Evolutionary conservation across 2,113 vertebrate species (phyloP).

Genomic region (Trogon surrucura): DNA sequence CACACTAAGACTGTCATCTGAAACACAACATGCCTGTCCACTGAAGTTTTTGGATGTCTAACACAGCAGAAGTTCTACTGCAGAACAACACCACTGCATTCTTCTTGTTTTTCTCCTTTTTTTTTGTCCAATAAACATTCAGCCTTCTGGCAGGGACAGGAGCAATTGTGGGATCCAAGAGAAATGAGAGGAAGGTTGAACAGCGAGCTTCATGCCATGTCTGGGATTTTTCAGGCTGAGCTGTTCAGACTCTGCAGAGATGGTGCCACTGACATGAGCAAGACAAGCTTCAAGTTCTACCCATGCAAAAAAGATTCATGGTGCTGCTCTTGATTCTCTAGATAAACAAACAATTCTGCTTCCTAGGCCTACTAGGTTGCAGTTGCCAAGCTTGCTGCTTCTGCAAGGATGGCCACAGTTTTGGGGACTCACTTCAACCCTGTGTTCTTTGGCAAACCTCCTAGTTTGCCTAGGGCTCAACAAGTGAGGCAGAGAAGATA

Average conservation of each 20-base stretch:
- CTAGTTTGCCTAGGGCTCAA: background rate
- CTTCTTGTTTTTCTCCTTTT: background rate
- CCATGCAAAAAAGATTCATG: background rate
- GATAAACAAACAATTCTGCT: background rate
- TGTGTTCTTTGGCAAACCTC: background rate
- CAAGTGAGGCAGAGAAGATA: background rate
- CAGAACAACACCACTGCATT: background rate
- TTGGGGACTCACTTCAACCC: background rate
- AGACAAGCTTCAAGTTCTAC: background rate
- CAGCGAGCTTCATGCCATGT: fast-evolving
- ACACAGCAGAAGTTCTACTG: background rate
- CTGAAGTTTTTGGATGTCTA: background rate
- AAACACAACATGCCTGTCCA: background rate
- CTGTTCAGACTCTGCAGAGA: background rate
- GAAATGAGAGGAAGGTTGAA: background rate
- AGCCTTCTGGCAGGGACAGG: fast-evolving
- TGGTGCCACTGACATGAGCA: background rate
- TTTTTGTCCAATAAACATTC: background rate
- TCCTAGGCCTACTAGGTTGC: background rate
- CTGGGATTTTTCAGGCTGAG: background rate
- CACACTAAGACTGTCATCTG: background rate
- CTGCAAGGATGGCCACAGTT: background rate
- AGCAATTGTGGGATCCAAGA: fast-evolving
- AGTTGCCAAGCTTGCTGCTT: background rate
- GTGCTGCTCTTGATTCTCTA: background rate